These are phyloP conservation scores for Pantherophis alleghaniensis DNA, from an alignment of 2,797 vertebrate species.

Conservation along the genomic window DNA sequence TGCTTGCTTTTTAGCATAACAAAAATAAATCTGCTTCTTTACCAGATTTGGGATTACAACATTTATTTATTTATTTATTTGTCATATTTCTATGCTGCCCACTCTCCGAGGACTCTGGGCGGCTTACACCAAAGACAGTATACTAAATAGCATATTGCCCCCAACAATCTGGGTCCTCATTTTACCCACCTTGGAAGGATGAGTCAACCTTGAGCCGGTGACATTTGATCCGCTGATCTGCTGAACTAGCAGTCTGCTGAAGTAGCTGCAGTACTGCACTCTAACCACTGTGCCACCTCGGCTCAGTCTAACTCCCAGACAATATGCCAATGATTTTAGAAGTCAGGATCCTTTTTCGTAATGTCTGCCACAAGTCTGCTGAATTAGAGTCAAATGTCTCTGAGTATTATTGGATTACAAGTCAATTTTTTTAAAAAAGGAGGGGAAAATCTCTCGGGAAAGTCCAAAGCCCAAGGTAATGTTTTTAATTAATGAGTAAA, in stretches of 20 bases:
- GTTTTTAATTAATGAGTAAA: background rate
- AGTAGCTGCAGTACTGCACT: too few relatives aligned
- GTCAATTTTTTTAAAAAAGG: background rate
- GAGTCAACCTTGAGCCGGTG: too few relatives aligned
- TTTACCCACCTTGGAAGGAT: too few relatives aligned
- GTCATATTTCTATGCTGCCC: too few relatives aligned
- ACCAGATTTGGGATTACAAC: background rate
- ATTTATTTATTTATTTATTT: background rate
- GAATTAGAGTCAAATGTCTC: background rate
- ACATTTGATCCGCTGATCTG: too few relatives aligned
- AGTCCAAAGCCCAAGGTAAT: background rate
- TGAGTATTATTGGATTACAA: slow-evolving; percentile 12
- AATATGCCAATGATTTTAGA: background rate
- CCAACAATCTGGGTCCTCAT: too few relatives aligned
- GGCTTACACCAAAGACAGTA: too few relatives aligned
- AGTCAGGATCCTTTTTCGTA: background rate
- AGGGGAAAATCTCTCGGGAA: slow-evolving; percentile 14
- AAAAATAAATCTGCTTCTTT: background rate
- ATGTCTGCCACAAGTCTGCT: background rate
- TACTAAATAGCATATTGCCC: too few relatives aligned
- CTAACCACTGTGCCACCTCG: too few relatives aligned
- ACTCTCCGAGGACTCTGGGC: too few relatives aligned
- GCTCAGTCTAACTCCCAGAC: background rate
- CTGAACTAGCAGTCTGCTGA: too few relatives aligned
- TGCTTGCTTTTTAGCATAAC: background rate